These are phyloP conservation scores for Jordanella pulchra DNA, from an alignment of 2,797 vertebrate genomes.

Conservation along the genomic window DNA sequence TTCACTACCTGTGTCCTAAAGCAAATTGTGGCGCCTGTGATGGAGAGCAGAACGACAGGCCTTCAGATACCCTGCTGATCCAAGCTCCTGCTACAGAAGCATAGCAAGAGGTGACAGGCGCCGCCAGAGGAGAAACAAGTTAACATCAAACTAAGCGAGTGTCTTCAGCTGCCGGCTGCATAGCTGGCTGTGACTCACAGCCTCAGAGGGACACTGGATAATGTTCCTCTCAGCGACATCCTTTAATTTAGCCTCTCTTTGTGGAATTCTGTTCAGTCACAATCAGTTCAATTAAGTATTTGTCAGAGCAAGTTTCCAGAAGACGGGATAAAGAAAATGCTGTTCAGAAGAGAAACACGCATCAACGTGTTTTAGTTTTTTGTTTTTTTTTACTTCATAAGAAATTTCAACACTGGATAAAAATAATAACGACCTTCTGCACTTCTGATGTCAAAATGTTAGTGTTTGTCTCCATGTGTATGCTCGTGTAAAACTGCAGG, in stretches of 20 bases:
- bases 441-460: constrained; percentile 11
- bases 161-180: constrained; percentile 65
- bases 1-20: constrained; percentile 67
- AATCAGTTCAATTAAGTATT: constrained; percentile 68
- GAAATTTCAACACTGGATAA: background rate
- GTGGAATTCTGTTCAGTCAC: constrained; percentile 45
- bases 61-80: constrained; percentile 69
- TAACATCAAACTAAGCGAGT: constrained; percentile 74
- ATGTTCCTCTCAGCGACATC: constrained; percentile 48
- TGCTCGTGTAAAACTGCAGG: constrained; percentile 31
- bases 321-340: constrained; percentile 19
- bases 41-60: constrained; percentile 71
- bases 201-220: constrained; percentile 54
- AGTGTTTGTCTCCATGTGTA: constrained; percentile 5
- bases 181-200: constrained; percentile 69
- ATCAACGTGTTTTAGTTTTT: background rate
- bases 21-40: constrained; percentile 55
- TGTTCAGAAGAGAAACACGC: background rate
- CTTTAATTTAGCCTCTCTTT: constrained; percentile 49
- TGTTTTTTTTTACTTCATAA: background rate
- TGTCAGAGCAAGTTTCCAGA: constrained; percentile 59
- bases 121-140: constrained; percentile 71
- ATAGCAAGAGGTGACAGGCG: constrained; percentile 71
- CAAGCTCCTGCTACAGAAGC: constrained; percentile 55
- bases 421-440: constrained; percentile 7